Base-by-base conservation (phyloP, 2,113 vertebrate species). In the Poicephalus meyeri region DNA sequence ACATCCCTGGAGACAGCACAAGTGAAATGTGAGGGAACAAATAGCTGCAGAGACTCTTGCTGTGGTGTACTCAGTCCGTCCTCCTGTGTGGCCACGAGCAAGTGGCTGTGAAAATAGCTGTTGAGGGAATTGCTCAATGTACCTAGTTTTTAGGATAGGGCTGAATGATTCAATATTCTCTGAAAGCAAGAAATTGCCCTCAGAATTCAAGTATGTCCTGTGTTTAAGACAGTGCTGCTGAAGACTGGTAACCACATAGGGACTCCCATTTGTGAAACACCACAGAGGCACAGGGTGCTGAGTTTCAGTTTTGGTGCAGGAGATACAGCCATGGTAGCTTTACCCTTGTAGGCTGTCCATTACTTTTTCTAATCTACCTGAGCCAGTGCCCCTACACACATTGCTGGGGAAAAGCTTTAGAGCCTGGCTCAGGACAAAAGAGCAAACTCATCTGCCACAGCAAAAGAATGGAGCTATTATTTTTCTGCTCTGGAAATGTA, bases 201-300 rank as follows among this genome's bases (percentile, higher is more conserved):
- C 53, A 69, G 50, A 52, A 73, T 76, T 77, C 31, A 71, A 64
- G 17, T 10, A 41, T 41, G 14, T 10, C 9, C 21, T 77, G 0
- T 50, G 37, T 79, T 63, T 29, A 33, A 49, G 69, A 55, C 9
- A 35, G 12, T 2, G 0, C 26, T 88, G 42, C 61, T 77, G 74
- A 61, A 80, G 31, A 71, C 49, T 56, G 10, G 18, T 81, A 39
- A 41, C 19, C 5, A 9, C 4, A 0, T 16, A 29, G 20, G 17
- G 28, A 29, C 2, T 1, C 37, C 86, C 21, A 16, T 9, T 26
- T 88, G 49, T 69, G 58, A 69, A 91, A 60, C 28, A 44, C 37
- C 13, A 5, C 3, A 1, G 20, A 50, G 42, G 21, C 79, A 41
- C 0, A 0, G 20, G 14, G 6, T 47, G 18, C 44, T 61, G 74